phyloP scores from a whole-genome alignment of 2,113 vertebrate species.

The Macaca mulatta region DNA sequence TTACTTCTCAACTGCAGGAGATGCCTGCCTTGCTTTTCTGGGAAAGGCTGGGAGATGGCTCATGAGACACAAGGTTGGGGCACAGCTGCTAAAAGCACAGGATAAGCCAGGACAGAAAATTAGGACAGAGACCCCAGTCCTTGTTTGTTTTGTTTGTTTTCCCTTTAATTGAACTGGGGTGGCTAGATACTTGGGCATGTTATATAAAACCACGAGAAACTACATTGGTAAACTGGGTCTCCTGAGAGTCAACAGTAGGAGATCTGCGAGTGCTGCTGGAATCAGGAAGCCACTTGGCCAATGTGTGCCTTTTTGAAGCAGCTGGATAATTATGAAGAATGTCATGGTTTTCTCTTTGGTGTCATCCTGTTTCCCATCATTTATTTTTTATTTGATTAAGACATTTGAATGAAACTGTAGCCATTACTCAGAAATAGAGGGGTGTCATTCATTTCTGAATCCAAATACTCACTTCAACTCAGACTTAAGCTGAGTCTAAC shows the following conservation, averaged over 20 bases:
- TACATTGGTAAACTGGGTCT: not conserved
- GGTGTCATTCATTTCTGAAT: not conserved
- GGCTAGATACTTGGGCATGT: not conserved
- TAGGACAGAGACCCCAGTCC: not conserved
- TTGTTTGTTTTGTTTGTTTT: not conserved
- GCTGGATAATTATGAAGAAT: constrained; percentile 31
- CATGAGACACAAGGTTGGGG: not conserved
- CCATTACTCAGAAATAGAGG: not conserved
- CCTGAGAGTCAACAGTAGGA: not conserved
- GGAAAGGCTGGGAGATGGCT: not conserved
- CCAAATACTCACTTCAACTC: not conserved
- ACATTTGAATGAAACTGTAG: constrained; percentile 46
- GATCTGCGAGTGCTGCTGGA: not conserved
- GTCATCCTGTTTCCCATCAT: not conserved
- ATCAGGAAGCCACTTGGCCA: not conserved
- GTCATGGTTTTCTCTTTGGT: constrained; percentile 30
- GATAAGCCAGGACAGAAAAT: not conserved
- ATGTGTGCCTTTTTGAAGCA: not conserved
- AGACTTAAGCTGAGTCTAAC: not conserved
- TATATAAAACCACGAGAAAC: not conserved
- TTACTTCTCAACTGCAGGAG: not conserved
- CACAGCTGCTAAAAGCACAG: not conserved
- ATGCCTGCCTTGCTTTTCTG: not conserved
- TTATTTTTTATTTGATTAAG: constrained; percentile 65
- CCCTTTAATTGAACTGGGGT: not conserved